Percentiles rank a stretch among this genome's conserved stretches.
Evolutionary conservation across 2,797 vertebrate genomes (phyloP).

Genomic region (Novumbra hubbsi): DNA sequence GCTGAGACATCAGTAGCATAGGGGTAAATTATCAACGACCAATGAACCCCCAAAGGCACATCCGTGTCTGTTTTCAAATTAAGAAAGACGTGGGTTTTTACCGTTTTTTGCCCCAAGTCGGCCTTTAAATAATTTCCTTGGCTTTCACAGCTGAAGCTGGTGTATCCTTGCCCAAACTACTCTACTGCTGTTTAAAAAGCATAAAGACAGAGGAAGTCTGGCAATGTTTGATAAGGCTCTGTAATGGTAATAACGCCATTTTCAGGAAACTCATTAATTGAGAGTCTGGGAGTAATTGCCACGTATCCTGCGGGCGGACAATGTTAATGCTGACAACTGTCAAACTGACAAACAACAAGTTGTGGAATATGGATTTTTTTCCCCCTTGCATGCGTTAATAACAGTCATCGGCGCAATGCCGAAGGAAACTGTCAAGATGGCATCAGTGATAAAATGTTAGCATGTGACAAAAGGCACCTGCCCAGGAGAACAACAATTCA

Average conservation of each 20-base stretch:
- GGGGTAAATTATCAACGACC: too few species aligned
- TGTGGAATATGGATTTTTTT: slow-evolving; percentile 77
- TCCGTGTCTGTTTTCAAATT: too few species aligned
- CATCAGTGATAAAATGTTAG: slow-evolving; percentile 79
- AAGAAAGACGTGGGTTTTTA: too few species aligned
- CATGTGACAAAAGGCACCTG: slow-evolving; percentile 78
- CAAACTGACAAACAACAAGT: slow-evolving; percentile 82
- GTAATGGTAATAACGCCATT: slow-evolving; percentile 77
- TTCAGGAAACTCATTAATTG: slow-evolving; percentile 82
- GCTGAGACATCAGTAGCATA: too few species aligned
- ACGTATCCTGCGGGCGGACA: slow-evolving; percentile 75
- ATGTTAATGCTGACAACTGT: slow-evolving; percentile 78
- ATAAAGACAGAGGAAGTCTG: slow-evolving; percentile 63
- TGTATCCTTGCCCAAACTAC: slow-evolving; percentile 58
- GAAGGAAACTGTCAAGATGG: slow-evolving; percentile 78
- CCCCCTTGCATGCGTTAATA: slow-evolving; percentile 73
- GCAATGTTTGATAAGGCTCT: slow-evolving; percentile 75
- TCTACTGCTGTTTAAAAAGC: slow-evolving; percentile 59
- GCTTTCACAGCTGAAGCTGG: slow-evolving; percentile 55
- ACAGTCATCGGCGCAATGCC: slow-evolving; percentile 77
- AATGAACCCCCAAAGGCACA: too few species aligned
- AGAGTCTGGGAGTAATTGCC: slow-evolving; percentile 79
- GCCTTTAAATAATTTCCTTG: slow-evolving; percentile 35
- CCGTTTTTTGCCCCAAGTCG: too few species aligned
- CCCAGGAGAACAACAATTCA: slow-evolving; percentile 73